These are phyloP conservation scores for Papilio glaucus DNA, from an alignment of 1,140 invertebrate species.

Conservation along the genomic window DNA sequence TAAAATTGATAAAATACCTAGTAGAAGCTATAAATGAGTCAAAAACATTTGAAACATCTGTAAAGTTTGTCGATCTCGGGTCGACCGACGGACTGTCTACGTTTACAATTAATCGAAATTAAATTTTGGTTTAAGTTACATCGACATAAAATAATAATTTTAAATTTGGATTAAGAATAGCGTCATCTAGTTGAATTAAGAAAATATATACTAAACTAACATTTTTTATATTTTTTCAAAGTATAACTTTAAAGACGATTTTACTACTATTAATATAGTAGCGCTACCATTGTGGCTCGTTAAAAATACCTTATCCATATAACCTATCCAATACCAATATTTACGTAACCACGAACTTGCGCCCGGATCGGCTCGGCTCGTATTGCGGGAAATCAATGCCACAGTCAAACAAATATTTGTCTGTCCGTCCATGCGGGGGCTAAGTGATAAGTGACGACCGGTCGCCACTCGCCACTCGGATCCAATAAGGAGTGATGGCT, in stretches of 20 bases:
- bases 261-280: background rate
- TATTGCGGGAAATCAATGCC: background rate
- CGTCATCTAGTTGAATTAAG: too few species aligned
- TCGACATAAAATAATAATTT: too few species aligned
- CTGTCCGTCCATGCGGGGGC: constrained; percentile 14
- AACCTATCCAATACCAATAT: constrained; percentile 9
- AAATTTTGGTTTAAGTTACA: too few species aligned
- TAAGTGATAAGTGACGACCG: constrained; percentile 32
- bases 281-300: background rate
- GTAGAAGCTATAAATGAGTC: too few species aligned
- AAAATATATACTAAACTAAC: too few species aligned
- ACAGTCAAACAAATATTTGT: constrained; percentile 34
- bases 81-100: too few species aligned
- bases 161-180: too few species aligned
- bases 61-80: too few species aligned
- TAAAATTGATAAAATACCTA: too few species aligned
- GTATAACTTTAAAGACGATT: background rate
- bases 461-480: constrained; percentile 15
- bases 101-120: too few species aligned
- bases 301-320: constrained; percentile 19
- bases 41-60: too few species aligned
- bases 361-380: background rate
- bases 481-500: constrained; percentile 32
- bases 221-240: too few species aligned
- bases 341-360: constrained; percentile 1